These are phyloP conservation scores for Sphenodon punctatus DNA, from an alignment of 2,797 vertebrate genomes.

Conservation along the genomic window DNA sequence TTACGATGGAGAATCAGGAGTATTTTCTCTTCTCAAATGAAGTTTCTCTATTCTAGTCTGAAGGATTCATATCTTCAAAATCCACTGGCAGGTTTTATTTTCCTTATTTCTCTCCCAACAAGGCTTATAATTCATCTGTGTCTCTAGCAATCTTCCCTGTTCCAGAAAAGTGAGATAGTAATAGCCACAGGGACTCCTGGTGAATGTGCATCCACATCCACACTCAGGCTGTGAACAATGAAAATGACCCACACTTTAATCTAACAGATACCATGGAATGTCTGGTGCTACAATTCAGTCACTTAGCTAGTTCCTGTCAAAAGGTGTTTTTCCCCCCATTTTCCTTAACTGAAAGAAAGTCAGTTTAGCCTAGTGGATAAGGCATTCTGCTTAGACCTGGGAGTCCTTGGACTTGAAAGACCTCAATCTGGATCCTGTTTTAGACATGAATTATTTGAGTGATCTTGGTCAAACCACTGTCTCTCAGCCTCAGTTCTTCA, in stretches of 20 bases:
- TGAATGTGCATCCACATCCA: not conserved
- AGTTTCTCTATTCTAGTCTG: too few species aligned
- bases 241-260: not conserved
- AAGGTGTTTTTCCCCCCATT: not conserved
- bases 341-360: too few species aligned
- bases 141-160: not conserved
- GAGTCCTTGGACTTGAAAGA: too few species aligned
- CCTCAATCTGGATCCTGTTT: too few species aligned
- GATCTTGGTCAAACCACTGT: too few species aligned
- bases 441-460: too few species aligned
- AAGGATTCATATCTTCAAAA: not conserved
- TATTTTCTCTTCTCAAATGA: too few species aligned
- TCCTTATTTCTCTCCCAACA: not conserved
- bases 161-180: not conserved
- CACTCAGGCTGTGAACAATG: not conserved
- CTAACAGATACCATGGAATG: accelerated
- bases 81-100: not conserved
- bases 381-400: too few species aligned
- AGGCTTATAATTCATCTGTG: not conserved
- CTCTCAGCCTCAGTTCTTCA: too few species aligned
- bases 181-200: not conserved
- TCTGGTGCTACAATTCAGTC: not conserved
- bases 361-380: too few species aligned
- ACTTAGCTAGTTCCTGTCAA: not conserved
- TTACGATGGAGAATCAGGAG: not conserved